Percentiles rank a stretch among this genome's conserved stretches.
phyloP scores from a whole-genome alignment of 2,797 vertebrate species.

The Danio jaintianensis region DNA sequence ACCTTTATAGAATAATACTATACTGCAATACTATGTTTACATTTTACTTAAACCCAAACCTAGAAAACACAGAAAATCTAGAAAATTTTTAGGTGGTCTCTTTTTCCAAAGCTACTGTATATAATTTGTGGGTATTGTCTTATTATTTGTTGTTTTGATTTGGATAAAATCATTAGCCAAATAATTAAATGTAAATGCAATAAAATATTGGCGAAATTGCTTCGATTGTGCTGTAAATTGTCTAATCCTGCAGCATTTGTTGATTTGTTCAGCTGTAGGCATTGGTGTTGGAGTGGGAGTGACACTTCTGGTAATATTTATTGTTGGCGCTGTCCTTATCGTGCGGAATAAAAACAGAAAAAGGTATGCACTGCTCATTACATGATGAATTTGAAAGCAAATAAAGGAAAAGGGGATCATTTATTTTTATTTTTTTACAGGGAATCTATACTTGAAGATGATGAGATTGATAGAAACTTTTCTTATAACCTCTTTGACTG shows the following conservation, averaged over 20 bases:
- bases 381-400: background rate
- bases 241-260: background rate
- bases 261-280: conserved; percentile 64
- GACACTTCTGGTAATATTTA: conserved; percentile 64
- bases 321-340: conserved; percentile 59
- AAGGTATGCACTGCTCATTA: conserved; percentile 61
- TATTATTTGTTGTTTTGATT: background rate
- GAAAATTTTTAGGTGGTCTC: no score
- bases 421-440: conserved; percentile 47
- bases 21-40: no score
- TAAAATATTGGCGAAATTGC: background rate
- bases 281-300: conserved; percentile 71
- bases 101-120: no score
- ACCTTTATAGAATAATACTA: no score
- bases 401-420: background rate
- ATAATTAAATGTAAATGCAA: no score
- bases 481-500: background rate
- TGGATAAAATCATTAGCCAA: background rate
- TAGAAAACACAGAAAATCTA: no score
- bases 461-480: conserved; percentile 34
- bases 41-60: no score
- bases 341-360: conserved; percentile 57
- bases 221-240: background rate
- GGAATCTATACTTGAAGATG: conserved; percentile 10
- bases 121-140: no score